phyloP scores from a whole-genome alignment of 2,113 vertebrate genomes.

The Sporophila hypoxantha region DNA sequence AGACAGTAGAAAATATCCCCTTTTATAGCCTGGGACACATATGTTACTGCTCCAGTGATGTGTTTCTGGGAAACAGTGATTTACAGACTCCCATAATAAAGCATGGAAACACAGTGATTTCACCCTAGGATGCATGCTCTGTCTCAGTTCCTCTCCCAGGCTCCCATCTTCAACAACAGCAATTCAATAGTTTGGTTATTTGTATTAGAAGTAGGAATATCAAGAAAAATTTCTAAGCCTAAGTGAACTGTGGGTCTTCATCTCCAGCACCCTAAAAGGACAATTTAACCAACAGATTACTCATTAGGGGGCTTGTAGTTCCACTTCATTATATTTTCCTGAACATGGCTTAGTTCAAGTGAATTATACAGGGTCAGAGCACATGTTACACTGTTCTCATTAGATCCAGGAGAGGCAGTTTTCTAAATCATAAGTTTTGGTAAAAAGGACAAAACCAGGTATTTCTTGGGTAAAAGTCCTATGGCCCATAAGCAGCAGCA shows the following conservation, averaged over 20 bases:
- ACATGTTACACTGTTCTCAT: not conserved
- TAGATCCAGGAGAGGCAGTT: not conserved
- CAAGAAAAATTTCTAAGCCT: not conserved
- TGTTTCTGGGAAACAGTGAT: not conserved
- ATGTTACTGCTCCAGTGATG: not conserved
- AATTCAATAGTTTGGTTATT: accelerated
- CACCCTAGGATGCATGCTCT: not conserved
- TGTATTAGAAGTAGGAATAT: not conserved
- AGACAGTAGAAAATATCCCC: not conserved
- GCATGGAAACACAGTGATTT: not conserved
- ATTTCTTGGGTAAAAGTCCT: not conserved
- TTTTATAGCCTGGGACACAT: not conserved
- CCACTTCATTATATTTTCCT: not conserved
- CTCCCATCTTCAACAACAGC: not conserved
- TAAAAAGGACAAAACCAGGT: not conserved
- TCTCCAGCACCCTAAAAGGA: not conserved
- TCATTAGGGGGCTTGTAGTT: not conserved
- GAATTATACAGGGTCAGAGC: not conserved
- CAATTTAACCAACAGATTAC: not conserved
- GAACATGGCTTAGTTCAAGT: not conserved
- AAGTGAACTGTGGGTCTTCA: not conserved
- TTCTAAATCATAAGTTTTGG: not conserved
- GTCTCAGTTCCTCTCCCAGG: not conserved
- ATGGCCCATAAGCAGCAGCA: not conserved
- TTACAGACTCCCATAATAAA: not conserved